Evolutionary conservation across 2,797 vertebrate genomes (phyloP), one percentile per base, ranked within the genome.

Genomic region (Tadarida brasiliensis): DNA sequence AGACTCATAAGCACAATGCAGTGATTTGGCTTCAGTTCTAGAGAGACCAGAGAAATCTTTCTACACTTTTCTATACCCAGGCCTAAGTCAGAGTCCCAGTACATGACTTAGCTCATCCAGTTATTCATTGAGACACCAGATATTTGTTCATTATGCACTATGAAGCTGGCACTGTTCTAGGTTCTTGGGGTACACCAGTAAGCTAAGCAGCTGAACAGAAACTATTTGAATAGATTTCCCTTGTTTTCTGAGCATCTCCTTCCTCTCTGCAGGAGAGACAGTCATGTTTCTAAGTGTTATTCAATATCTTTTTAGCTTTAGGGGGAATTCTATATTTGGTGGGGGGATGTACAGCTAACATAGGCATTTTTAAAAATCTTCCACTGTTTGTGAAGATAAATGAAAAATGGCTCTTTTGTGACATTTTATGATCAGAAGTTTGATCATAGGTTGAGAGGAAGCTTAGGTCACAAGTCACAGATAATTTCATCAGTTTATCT

Each of bases 361-460:
- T 12, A 56, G 30, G 5, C 65, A 85, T 76, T 30, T 83, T 51
- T 56, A 49, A 49, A 44, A 44, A 44, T 44, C 59, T 90, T 80
- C 12, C 16, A 71, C 22, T 83, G 39, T 86, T 87, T 91, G 33
- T 80, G 30, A 88, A 94, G 51, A 91, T 7, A 94, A 74, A 39
- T 57, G 7, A 81, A 86, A 87, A 78, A 47, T 54, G 33, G 10
- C 9, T 83, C 3, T 74, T 49, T 95, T 35, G 28, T 61, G 4
- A 84, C 11, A 54, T 65, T 91, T 83, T 70, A 39, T 24, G 33
- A 22, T 71, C 5, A 76, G 17, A 89, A 70, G 81, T 93, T 28
- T 93, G 57, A 47, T 85, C 44, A 54, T 35, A 80, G 15, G 12
- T 65, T 65, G 49, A 95, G 26, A 73, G 47, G 44, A 90, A 73